Evolutionary conservation across 1,140 invertebrate species (phyloP), one percentile per base, ranked within the genome.

Genomic region (Drosophila kanapiae): DNA sequence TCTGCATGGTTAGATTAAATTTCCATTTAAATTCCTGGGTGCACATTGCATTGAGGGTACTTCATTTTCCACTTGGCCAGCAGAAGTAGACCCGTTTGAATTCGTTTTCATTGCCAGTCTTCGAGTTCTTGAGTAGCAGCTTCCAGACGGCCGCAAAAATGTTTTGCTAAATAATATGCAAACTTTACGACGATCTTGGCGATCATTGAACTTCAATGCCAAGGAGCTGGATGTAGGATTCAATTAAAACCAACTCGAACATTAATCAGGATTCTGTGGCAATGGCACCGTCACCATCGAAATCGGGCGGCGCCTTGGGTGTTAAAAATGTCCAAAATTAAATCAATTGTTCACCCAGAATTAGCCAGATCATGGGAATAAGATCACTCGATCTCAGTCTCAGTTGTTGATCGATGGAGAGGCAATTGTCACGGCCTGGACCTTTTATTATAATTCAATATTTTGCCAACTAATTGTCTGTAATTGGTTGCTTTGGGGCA

Each of bases 401-500:
- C 51, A 74, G 51, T 64, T 69, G 59, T 43, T 87, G 81, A 76
- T 82, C 60, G 81, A 87, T 83, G 72, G 47, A 42, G 67, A 80
- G 70, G 49, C 49, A 42, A 88, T 72, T 88, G 77, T 78, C 84
- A 80, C 57, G 40, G 82, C 49, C 69, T 84, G 84, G 84, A 63
- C 84, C 62, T 77, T 68, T 82, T 47, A 67, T 70, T 76, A 27
- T 54, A 45, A 70, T 74, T 86, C 56, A 80, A 77, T 80, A 88
- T 87, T 87, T 80, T 88, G 84, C 84, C 84, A 84, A 87, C 77
- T 87, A 87, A 87, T 72, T 88, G 77, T 87, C 48, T 62, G 67
- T 87, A 87, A 87, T 87, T 87, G 72, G 67, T 11, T 47, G 76
- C 80, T 68, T 40, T 53, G 75, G 62, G 78, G 48, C 59, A 68